Base-by-base conservation (phyloP, 1,140 invertebrate species). In the Cydia fagiglandana region DNA sequence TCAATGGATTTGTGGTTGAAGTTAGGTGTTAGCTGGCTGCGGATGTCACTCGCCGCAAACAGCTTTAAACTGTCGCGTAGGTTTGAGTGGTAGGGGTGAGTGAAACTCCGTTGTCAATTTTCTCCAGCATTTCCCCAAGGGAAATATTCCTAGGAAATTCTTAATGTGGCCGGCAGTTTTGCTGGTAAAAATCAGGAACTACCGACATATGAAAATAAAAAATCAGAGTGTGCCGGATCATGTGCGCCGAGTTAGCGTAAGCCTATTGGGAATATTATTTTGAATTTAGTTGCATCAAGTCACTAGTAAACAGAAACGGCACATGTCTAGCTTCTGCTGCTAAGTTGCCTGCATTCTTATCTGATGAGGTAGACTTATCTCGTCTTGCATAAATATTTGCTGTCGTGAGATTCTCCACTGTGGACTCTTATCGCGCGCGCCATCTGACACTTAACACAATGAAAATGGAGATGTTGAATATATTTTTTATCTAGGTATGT, bases 311-410 rank as follows among this genome's bases (percentile, higher is more conserved):
- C 20, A 1, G 56, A 15, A 56, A 61, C 2, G 20, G 56, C 20
- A 61, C 4, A 53, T 53, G n/a, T 56, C n/a, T 15, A 7, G 53
- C 0, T 2, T 6, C n/a, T 56, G 15, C 64, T 30, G 24, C 24
- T 28, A 30, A 34, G 64, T 34, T 68, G 30, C 7, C 64, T 64
- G 64, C 64, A 34, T 34, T 68, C 64, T 41, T 38, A 70, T 70
- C 66, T 45, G 34, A 70, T 41, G 17, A n/a, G n/a, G n/a, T 17
- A 38, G 24, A 70, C 1, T 70, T 41, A 70, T 70, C 66, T 70
- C 66, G 34, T 20, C 34, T 41, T 70, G 66, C 66, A 70, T 70
- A 70, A 70, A 70, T 70, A 70, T 70, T 70, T 20, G 38, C 66
- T 38, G 38, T 41, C 66, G 66, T 17, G 66, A 41, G 13, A 45